These are phyloP conservation scores for Thamnaconus septentrionalis DNA, from an alignment of 2,113 vertebrate species.

Conservation along the genomic window DNA sequence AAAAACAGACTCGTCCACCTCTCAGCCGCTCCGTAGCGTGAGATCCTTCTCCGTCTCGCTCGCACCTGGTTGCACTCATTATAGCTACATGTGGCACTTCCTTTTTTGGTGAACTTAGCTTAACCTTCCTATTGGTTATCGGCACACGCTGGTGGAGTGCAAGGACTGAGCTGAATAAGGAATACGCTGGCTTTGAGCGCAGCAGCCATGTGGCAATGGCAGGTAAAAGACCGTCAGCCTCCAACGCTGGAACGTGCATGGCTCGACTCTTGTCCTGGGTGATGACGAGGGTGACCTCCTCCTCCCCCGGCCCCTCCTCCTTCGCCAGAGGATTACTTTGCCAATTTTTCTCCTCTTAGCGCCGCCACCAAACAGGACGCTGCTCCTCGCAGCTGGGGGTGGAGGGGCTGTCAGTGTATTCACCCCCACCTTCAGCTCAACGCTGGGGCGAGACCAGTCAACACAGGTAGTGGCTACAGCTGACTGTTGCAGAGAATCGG, in stretches of 20 bases:
- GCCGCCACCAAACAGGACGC: constrained; percentile 10
- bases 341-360: constrained; percentile 47
- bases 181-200: constrained; percentile 27
- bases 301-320: constrained; percentile 16
- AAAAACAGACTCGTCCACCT: constrained; percentile 42
- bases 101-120: constrained; percentile 22
- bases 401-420: constrained; percentile 64
- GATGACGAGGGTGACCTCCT: neutral
- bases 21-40: constrained; percentile 51
- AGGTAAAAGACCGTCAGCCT: constrained; percentile 13
- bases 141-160: constrained; percentile 57
- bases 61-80: constrained; percentile 41
- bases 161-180: constrained; percentile 64
- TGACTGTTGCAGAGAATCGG: constrained; percentile 30
- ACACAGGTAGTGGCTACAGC: constrained; percentile 42
- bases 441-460: constrained; percentile 30
- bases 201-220: constrained; percentile 20
- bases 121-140: constrained; percentile 39
- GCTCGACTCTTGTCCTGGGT: constrained; percentile 11
- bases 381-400: constrained; percentile 43
- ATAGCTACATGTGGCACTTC: constrained; percentile 14
- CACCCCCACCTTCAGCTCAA: constrained; percentile 50
- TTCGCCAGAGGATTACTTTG: constrained; percentile 70
- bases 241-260: constrained; percentile 5
- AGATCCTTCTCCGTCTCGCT: neutral